Base-by-base conservation (phyloP, 2,888 invertebrate species). In the Cepaea hortensis region DNA sequence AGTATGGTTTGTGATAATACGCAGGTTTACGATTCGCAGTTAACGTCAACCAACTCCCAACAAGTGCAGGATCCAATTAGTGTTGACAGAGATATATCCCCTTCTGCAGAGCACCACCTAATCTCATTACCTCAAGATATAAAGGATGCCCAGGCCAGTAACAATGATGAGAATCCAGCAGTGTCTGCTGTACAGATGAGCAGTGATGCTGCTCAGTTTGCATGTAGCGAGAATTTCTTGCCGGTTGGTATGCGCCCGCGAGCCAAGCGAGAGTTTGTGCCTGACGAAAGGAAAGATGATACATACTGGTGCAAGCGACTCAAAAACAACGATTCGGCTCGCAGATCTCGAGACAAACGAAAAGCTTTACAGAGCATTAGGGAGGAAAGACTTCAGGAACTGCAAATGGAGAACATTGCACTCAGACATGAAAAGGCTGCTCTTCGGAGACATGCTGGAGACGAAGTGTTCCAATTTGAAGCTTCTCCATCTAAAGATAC, bases 291-390 rank as follows among this genome's bases (percentile, higher is more conserved):
- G 83, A 94, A 94, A 89, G 95, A 95, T 90, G 90, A 91, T 61
- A 81, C 83, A 55, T 95, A 95, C 87, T 94, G 93, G 93, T 94
- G 94, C 84, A 93, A 94, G 80, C 91, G 95, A 20, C 91, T 93
- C 87, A 94, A 94, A 89, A 95, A 95, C 90, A 95, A 95, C 89
- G 94, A 94, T 85, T 94, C 94, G 13, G 95, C 95, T 0, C 93
- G 94, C 84, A 91, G 94, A 81, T 95, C 94, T 3, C 91, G 95
- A n/a, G 94, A 95, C 82, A 90, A 93, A 18, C 90, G 94, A 9
- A 91, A 94, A 65, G 91, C 92, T 89, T 93, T 94, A 86, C 94
- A 95, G 89, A 94, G 93, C 81, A 91, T 93, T 85, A 94, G 94
- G 73, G 93, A 93, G 62, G 87, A 92, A 65, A 87, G 93, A 79